Evolutionary conservation across 1,140 invertebrate genomes (phyloP).

Genomic region (Zaprionus gabonicus): DNA sequence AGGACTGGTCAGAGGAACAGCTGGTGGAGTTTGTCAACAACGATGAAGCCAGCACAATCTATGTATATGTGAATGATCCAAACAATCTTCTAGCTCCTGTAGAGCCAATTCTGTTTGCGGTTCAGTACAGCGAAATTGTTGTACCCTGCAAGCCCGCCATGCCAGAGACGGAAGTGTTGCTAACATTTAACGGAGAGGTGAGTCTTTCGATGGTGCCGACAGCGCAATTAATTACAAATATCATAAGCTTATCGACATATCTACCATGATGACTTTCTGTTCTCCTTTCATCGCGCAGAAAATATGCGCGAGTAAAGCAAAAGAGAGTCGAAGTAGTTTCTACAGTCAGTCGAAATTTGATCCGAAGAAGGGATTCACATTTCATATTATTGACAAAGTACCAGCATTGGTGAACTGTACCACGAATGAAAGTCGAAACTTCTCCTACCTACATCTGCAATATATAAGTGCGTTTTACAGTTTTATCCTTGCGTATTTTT

Average conservation of each 20-base stretch:
- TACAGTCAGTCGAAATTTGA: slow-evolving; percentile 45
- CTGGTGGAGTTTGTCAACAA: slow-evolving; percentile 83
- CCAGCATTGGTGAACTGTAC: slow-evolving; percentile 19
- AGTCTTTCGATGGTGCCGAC: slow-evolving; percentile 23
- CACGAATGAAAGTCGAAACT: neutral
- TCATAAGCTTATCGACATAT: slow-evolving; percentile 25
- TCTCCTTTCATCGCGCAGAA: slow-evolving; percentile 17
- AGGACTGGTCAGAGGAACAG: slow-evolving; percentile 49
- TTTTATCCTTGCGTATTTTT: neutral
- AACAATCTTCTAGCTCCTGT: slow-evolving; percentile 85
- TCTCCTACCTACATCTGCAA: slow-evolving; percentile 16
- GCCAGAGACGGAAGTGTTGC: slow-evolving; percentile 87
- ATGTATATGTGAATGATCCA: slow-evolving; percentile 89
- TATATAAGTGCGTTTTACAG: slow-evolving; percentile 48
- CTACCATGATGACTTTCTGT: slow-evolving; percentile 23
- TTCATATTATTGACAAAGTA: slow-evolving; percentile 39
- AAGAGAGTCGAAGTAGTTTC: slow-evolving; percentile 35
- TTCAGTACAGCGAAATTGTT: slow-evolving; percentile 84
- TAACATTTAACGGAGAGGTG: slow-evolving; percentile 84
- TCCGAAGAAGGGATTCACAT: slow-evolving; percentile 53
- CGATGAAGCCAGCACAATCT: slow-evolving; percentile 85
- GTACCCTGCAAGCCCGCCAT: slow-evolving; percentile 90
- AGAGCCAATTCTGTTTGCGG: slow-evolving; percentile 77
- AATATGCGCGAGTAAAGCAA: slow-evolving; percentile 35
- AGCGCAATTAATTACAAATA: slow-evolving; percentile 13